Conservation (phyloP, 2,113 vertebrate species). For the Ctenodactylus gundi region DNA sequence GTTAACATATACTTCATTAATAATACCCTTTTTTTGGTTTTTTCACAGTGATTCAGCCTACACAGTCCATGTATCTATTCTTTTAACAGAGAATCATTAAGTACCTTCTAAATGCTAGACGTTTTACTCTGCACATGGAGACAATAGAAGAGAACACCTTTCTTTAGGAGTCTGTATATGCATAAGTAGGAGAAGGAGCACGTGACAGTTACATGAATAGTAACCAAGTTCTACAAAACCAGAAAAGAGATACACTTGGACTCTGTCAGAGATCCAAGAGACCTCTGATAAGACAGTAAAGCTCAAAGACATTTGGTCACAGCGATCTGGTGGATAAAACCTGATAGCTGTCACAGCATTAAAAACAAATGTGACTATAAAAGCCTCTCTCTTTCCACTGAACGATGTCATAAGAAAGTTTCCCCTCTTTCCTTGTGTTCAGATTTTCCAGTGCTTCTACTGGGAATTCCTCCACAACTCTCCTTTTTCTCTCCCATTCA, state of each 20-base stretch:
- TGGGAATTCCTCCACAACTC: neutral
- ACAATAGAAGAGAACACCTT: neutral
- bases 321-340: too few relatives aligned
- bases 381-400: neutral
- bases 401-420: neutral
- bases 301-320: neutral
- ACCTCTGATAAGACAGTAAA: neutral
- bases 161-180: neutral
- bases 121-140: constrained; percentile 28
- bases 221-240: neutral
- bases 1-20: constrained; percentile 46
- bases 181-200: neutral
- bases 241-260: neutral
- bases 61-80: constrained; percentile 28
- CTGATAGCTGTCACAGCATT: neutral
- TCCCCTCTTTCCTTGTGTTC: neutral
- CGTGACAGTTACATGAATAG: neutral
- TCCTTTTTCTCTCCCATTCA: neutral
- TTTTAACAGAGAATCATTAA: constrained; percentile 42
- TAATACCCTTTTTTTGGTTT: constrained; percentile 12
- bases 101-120: neutral
- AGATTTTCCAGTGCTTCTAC: neutral
- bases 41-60: neutral
- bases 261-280: neutral
- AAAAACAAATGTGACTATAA: constrained; percentile 2